phyloP scores from a whole-genome alignment of 2,113 vertebrate species.

The Prunella himalayana region DNA sequence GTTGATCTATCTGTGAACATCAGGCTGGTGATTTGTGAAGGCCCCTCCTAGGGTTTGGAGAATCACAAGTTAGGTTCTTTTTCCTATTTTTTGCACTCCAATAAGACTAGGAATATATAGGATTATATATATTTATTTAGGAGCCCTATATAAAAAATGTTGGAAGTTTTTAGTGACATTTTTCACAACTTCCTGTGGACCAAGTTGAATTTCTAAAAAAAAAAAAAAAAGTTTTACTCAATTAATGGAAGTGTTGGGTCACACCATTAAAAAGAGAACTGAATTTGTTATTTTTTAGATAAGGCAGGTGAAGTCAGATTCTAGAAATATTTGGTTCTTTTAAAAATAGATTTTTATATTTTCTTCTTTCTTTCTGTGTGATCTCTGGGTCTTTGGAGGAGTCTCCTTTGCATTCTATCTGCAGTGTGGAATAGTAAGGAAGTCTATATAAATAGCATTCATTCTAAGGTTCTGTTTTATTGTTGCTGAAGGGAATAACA shows the following conservation, averaged over 20 bases:
- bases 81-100: background rate
- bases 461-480: background rate
- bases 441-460: background rate
- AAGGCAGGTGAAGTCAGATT: background rate
- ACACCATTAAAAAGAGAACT: background rate
- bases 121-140: background rate
- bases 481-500: background rate
- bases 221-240: background rate
- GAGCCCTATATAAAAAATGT: background rate
- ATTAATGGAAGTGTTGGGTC: background rate
- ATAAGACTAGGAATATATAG: background rate
- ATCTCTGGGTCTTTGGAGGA: background rate
- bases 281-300: background rate
- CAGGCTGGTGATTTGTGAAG: background rate
- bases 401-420: background rate
- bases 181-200: background rate
- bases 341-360: background rate
- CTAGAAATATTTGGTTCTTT: background rate
- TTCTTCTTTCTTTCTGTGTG: background rate
- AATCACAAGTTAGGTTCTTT: background rate
- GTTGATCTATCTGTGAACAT: background rate
- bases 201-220: background rate
- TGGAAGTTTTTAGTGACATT: background rate
- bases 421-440: background rate
- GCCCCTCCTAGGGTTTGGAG: background rate